phyloP scores from a whole-genome alignment of 2,113 vertebrate species.

The Aythya baeri region DNA sequence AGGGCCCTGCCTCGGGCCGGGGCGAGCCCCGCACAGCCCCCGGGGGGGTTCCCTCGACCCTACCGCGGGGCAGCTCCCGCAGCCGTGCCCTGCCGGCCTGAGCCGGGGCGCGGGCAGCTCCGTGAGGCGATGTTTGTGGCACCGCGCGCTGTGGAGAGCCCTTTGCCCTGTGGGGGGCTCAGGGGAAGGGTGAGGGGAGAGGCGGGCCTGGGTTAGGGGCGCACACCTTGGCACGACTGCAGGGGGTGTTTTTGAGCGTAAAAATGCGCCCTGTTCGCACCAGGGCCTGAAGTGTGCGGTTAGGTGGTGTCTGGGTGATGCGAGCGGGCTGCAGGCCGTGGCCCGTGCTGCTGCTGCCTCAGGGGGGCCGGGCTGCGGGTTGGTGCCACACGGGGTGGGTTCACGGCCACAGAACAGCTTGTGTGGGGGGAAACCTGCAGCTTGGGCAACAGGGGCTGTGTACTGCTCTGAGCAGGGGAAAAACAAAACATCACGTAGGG shows the following conservation, averaged over 20 bases:
- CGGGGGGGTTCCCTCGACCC: background rate
- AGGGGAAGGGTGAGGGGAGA: background rate
- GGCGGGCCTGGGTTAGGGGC: background rate
- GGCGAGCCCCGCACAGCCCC: no score
- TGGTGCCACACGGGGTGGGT: no score
- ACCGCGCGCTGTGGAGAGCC: fast-evolving
- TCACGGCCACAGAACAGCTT: fast-evolving
- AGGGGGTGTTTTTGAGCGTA: background rate
- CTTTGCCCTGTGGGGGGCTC: fast-evolving
- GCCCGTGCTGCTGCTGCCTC: background rate
- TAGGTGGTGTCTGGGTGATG: fast-evolving
- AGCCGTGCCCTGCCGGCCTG: background rate
- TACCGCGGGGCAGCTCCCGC: background rate
- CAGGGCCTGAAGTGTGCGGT: background rate
- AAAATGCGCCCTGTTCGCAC: background rate
- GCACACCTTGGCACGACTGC: fast-evolving
- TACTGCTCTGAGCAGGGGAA: background rate
- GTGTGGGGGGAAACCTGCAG: background rate
- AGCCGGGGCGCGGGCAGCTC: no score
- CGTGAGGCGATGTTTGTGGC: no score
- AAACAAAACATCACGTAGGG: background rate
- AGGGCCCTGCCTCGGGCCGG: background rate
- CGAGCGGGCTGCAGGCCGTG: background rate
- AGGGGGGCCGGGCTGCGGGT: no score
- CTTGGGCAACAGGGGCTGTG: background rate